Evolutionary conservation across 2,797 vertebrate genomes (phyloP).

Genomic region (Chrosomus eos): DNA sequence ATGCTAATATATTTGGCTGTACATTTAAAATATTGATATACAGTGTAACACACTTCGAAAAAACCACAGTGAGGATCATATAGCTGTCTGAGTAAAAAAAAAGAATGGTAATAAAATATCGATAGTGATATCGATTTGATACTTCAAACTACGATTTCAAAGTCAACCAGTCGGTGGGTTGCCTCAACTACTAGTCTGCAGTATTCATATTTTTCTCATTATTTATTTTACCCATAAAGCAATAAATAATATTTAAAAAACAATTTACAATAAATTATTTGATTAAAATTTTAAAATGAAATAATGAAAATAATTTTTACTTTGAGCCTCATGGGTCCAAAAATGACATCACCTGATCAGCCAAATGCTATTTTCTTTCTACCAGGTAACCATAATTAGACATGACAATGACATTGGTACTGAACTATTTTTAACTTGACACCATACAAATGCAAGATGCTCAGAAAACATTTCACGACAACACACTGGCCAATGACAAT

Average conservation of each 20-base stretch:
- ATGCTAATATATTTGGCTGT: constrained; percentile 40
- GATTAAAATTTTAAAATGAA: background rate
- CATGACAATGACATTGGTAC: background rate
- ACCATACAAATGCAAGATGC: background rate
- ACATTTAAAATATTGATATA: constrained; percentile 54
- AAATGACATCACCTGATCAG: background rate
- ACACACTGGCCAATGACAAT: background rate
- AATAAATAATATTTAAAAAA: background rate
- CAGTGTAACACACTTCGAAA: constrained; percentile 12
- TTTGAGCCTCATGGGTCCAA: background rate
- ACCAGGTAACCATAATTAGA: background rate
- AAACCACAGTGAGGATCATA: background rate
- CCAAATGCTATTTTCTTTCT: background rate
- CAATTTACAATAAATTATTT: background rate
- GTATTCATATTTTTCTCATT: background rate
- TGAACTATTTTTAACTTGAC: background rate
- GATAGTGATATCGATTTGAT: background rate
- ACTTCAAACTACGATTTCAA: background rate
- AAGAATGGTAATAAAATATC: background rate
- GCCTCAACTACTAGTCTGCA: background rate
- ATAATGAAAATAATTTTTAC: background rate
- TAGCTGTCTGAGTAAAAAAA: constrained; percentile 12
- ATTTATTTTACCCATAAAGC: too few species aligned
- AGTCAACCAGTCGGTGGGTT: background rate
- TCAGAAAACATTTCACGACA: background rate